Evolutionary conservation across 2,113 vertebrate genomes (phyloP), one percentile per base, ranked within the genome.

Genomic region (Chrysochloris asiatica): DNA sequence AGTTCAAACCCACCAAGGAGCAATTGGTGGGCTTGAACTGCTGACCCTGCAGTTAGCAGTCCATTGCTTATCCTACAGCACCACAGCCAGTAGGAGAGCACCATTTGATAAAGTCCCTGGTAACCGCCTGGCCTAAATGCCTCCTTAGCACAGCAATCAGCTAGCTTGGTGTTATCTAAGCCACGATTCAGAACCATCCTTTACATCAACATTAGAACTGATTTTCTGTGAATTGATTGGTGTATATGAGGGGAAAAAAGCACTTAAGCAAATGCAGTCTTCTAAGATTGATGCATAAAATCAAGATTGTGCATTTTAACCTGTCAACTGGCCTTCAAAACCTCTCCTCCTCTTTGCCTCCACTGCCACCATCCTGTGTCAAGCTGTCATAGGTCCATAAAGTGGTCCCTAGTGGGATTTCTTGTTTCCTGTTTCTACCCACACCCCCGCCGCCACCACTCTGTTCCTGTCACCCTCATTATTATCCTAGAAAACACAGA

Each of bases 401-500:
- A 36, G 59, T 79, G 81, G 59, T 36, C 81, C 48, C 77, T 71
- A 22, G 2, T 43, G 56, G 88, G 52, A 43, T 73, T n/a, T 86
- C 76, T 54, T 41, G 45, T 72, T 45, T 38, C 48, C 7, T 67
- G n/a, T n/a, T n/a, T n/a, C n/a, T n/a, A n/a, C n/a, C n/a, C n/a
- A n/a, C n/a, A n/a, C n/a, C n/a, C n/a, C n/a, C n/a, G n/a, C n/a
- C n/a, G n/a, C n/a, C n/a, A n/a, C n/a, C n/a, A n/a, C n/a, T n/a
- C n/a, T n/a, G n/a, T n/a, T n/a, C n/a, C n/a, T n/a, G n/a, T n/a
- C n/a, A n/a, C n/a, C n/a, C n/a, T n/a, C n/a, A n/a, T 28, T 78
- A 63, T 28, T 75, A 63, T 72, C 82, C 94, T 65, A 24, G 73
- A 82, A 86, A 77, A 77, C 45, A 83, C 63, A 85, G 59, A 13